These are phyloP conservation scores for Prenolepis imparis DNA, from an alignment of 2,888 invertebrate genomes.

Conservation along the genomic window DNA sequence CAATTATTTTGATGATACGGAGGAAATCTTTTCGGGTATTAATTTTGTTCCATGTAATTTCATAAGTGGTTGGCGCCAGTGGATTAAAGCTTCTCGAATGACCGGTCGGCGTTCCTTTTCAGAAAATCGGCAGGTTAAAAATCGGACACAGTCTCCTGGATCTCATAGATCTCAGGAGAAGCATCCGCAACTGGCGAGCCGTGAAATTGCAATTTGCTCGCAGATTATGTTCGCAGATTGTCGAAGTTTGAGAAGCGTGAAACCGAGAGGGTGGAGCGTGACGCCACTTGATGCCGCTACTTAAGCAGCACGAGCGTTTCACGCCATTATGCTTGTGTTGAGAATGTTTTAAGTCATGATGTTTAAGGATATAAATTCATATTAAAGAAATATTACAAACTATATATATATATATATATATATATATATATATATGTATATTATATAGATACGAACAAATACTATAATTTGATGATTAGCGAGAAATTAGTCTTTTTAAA, in stretches of 20 bases:
- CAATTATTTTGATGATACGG: slow-evolving; percentile 56
- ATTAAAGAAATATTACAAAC: background rate
- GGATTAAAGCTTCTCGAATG: slow-evolving; percentile 37
- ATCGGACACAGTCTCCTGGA: slow-evolving; percentile 48
- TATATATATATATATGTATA: no score
- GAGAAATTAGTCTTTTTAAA: no score
- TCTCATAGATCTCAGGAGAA: slow-evolving; percentile 71
- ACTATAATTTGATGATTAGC: no score
- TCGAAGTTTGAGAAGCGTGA: slow-evolving; percentile 80
- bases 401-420: no score
- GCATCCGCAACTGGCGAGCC: slow-evolving; percentile 75
- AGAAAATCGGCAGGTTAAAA: slow-evolving; percentile 47
- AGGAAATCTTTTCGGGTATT: slow-evolving; percentile 50
- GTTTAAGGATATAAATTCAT: background rate
- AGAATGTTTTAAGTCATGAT: background rate
- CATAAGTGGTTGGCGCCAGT: slow-evolving; percentile 61
- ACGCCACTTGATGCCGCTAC: slow-evolving; percentile 77
- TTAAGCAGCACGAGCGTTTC: slow-evolving; percentile 72
- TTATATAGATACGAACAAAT: no score
- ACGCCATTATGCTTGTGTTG: slow-evolving; percentile 63
- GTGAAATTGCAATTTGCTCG: slow-evolving; percentile 84
- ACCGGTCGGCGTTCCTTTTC: slow-evolving; percentile 56
- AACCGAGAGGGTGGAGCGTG: slow-evolving; percentile 81
- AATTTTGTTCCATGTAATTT: slow-evolving; percentile 57
- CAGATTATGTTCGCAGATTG: slow-evolving; percentile 82